phyloP scores from a whole-genome alignment of 1,140 invertebrate genomes.

The Batillaria attramentaria region DNA sequence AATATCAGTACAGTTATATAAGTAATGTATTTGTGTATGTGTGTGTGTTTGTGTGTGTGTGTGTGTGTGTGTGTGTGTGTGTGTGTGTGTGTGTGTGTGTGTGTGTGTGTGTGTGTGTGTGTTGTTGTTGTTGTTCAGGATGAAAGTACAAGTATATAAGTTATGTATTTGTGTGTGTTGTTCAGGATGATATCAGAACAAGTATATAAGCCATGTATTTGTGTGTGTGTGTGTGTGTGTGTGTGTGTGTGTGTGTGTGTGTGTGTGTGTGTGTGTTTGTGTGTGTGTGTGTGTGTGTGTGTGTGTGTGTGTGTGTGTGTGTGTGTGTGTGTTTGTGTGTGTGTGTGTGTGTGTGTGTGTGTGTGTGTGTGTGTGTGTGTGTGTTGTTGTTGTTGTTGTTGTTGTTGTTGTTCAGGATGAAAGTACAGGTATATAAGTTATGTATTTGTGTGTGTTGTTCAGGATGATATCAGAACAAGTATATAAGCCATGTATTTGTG shows the following conservation, averaged over 20 bases:
- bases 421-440: not conserved
- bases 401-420: too few relatives aligned
- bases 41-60: slow-evolving; percentile 1
- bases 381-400: too few relatives aligned
- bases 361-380: not conserved
- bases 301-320: not conserved
- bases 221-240: too few relatives aligned
- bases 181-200: not conserved
- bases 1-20: too few relatives aligned
- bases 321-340: not conserved
- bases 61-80: not conserved
- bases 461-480: not conserved
- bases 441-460: not conserved
- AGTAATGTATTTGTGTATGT: not conserved
- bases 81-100: slow-evolving; percentile 3
- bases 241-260: not conserved
- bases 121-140: not conserved
- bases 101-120: slow-evolving; percentile 1
- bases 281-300: too few relatives aligned
- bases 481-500: not conserved
- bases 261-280: too few relatives aligned
- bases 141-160: too few relatives aligned
- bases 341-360: not conserved
- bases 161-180: too few relatives aligned
- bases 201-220: not conserved